Evolutionary conservation across 2,113 vertebrate species (phyloP).

Genomic region (Pollachius pollachius): DNA sequence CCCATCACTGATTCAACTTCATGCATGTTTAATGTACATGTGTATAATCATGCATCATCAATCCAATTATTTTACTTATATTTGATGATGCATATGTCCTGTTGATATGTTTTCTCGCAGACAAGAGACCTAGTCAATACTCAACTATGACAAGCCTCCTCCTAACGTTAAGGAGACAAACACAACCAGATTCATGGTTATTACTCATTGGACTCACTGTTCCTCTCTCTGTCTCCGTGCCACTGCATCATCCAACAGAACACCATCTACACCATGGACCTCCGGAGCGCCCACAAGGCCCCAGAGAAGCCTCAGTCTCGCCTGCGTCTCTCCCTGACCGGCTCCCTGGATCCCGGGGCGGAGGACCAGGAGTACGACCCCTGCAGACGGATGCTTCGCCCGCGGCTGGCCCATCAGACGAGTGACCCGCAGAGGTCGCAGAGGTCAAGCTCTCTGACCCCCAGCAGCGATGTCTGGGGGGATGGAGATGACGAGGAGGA

Average conservation of each 20-base stretch:
- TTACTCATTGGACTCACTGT: background rate
- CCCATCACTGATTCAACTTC: background rate
- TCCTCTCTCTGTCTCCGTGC: background rate
- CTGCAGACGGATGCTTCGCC: conserved; percentile 13
- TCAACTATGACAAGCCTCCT: no score
- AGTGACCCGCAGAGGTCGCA: conserved; percentile 32
- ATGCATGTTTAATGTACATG: background rate
- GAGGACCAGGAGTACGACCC: conserved; percentile 34
- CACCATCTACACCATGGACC: conserved; percentile 90
- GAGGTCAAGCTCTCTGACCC: conserved; percentile 37
- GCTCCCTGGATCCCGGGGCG: conserved; percentile 44
- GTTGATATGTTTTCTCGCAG: no score
- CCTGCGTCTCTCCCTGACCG: conserved; percentile 66
- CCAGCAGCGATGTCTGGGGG: conserved; percentile 60
- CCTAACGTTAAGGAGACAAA: no score
- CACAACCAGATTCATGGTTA: no score
- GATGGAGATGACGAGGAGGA: conserved; percentile 61
- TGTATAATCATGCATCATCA: no score
- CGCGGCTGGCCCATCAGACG: conserved; percentile 40
- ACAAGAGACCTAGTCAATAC: no score
- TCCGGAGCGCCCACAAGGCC: conserved; percentile 88
- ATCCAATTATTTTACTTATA: no score
- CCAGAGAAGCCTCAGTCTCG: conserved; percentile 68
- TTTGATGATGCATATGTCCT: no score
- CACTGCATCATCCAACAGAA: conserved; percentile 48